These are phyloP conservation scores for Pristionchus mayeri DNA, from an alignment of 2,888 invertebrate species.

Conservation along the genomic window DNA sequence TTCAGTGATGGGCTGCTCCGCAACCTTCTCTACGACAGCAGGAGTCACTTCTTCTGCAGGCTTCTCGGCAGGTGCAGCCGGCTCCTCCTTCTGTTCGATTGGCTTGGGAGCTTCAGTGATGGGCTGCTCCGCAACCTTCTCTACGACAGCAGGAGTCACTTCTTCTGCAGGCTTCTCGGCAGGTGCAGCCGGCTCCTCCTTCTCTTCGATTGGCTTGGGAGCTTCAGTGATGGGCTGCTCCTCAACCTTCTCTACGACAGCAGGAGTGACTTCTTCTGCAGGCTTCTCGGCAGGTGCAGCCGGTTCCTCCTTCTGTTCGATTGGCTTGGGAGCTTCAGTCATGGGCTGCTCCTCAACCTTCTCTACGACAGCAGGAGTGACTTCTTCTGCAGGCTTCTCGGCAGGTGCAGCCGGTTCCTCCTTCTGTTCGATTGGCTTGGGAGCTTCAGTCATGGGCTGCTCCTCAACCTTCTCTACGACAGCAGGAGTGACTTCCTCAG, in stretches of 20 bases:
- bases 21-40: neutral
- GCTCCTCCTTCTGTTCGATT: neutral
- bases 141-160: neutral
- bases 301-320: neutral
- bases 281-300: neutral
- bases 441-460: slow-evolving; percentile 33
- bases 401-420: neutral
- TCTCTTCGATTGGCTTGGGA: neutral
- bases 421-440: neutral
- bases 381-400: neutral
- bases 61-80: neutral
- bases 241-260: no score
- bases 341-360: neutral
- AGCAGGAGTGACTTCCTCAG: neutral
- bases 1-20: neutral
- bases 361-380: neutral
- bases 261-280: no score
- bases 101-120: neutral
- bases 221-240: no score
- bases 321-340: no score
- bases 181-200: neutral
- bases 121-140: neutral
- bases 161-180: neutral
- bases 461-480: no score
- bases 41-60: neutral